Conservation (phyloP, 2,888 invertebrate species). For the Habroteleia sp. region DNA sequence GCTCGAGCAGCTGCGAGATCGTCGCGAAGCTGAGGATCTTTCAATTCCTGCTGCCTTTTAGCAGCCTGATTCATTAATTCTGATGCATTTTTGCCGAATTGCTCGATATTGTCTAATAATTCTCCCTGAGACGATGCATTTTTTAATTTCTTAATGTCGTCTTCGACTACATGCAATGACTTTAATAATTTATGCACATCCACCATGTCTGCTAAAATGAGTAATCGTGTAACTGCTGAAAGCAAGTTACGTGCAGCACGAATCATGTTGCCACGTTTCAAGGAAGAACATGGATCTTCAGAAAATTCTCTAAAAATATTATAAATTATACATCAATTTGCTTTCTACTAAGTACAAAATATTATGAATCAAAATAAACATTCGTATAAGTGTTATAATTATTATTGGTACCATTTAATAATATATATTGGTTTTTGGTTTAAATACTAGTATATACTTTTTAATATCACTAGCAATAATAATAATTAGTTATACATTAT, state of each 20-base stretch:
- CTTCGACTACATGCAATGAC: constrained; percentile 94
- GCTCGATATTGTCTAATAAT: constrained; percentile 92
- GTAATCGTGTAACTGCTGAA: constrained; percentile 95
- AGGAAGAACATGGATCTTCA: constrained; percentile 96
- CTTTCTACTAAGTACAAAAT: too few species aligned
- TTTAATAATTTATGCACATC: constrained; percentile 96
- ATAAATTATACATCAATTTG: too few species aligned
- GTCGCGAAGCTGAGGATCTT: constrained; percentile 94
- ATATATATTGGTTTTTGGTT: too few species aligned
- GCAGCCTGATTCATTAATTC: constrained; percentile 93
- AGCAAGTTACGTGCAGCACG: constrained; percentile 94
- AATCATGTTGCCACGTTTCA: constrained; percentile 97
- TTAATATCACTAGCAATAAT: too few species aligned
- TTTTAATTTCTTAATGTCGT: constrained; percentile 94
- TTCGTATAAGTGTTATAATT: too few species aligned
- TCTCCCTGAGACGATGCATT: constrained; percentile 97
- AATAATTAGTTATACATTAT: too few species aligned
- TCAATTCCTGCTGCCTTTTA: constrained; percentile 93
- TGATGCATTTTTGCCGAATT: constrained; percentile 90
- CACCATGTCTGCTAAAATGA: constrained; percentile 98
- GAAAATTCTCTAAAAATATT: constrained; percentile 95
- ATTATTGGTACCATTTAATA: too few species aligned
- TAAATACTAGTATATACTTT: too few species aligned
- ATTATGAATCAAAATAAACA: too few species aligned
- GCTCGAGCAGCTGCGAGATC: constrained; percentile 98